phyloP scores from a whole-genome alignment of 2,888 invertebrate genomes.

The Aleiodes alternator region DNA sequence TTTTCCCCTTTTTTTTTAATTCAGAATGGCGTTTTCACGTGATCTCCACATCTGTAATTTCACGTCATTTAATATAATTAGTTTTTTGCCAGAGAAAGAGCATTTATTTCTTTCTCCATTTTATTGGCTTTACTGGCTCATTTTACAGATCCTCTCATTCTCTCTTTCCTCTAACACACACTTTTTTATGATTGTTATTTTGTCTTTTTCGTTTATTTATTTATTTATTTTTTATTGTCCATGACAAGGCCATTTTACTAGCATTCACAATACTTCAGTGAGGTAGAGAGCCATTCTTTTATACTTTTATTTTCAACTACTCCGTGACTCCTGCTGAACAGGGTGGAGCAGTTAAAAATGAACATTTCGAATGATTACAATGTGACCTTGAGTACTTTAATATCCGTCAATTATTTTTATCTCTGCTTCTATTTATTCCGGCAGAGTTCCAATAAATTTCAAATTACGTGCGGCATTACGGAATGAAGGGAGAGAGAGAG shows the following conservation, averaged over 20 bases:
- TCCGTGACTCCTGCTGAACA: constrained; percentile 23
- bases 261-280: too few species aligned
- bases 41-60: constrained; percentile 61
- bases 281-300: too few species aligned
- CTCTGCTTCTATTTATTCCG: too few species aligned
- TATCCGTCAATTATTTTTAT: too few species aligned
- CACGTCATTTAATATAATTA: constrained; percentile 67
- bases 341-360: too few species aligned
- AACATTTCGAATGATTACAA: too few species aligned
- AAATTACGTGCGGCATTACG: too few species aligned
- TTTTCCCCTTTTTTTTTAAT: constrained; percentile 45
- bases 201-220: background rate
- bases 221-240: background rate
- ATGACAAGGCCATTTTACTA: too few species aligned
- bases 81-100: constrained; percentile 58
- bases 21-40: constrained; percentile 36
- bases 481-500: too few species aligned
- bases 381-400: too few species aligned
- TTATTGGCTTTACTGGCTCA: constrained; percentile 40
- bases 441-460: too few species aligned
- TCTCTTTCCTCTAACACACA: constrained; percentile 14
- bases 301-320: constrained; percentile 1
- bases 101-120: constrained; percentile 50
- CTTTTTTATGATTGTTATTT: background rate
- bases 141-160: constrained; percentile 24